Conservation (phyloP, 2,888 invertebrate genomes). For the Mactromeris polynyma region DNA sequence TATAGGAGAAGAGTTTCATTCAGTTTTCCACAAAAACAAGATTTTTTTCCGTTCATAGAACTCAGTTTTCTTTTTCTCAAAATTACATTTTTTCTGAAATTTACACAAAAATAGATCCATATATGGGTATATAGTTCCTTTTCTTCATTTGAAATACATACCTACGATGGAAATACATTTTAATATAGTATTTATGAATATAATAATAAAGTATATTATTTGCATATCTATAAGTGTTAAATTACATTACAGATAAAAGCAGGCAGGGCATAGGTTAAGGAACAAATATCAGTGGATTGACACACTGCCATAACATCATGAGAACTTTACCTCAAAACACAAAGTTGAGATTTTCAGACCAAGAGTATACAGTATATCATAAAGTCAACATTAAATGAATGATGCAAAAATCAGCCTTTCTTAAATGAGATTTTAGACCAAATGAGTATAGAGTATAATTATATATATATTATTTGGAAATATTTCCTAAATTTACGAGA, state of each 20-base stretch:
- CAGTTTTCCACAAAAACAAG: neutral
- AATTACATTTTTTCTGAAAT: neutral
- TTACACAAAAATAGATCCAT: neutral
- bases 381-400: no score
- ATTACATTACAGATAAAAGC: conserved; percentile 7
- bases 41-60: neutral
- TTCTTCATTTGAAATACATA: neutral
- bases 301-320: no score
- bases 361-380: no score
- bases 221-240: conserved; percentile 6
- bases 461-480: no score
- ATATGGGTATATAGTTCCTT: neutral
- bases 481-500: no score
- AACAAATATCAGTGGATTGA: no score
- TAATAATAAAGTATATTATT: conserved; percentile 3
- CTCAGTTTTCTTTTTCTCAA: neutral
- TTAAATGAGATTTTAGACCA: no score
- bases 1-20: neutral
- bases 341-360: no score
- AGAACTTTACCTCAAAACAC: no score
- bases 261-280: no score
- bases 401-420: no score
- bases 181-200: neutral
- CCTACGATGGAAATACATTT: neutral
- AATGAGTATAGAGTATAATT: no score